phyloP scores from a whole-genome alignment of 2,113 vertebrate species.

The Nerophis ophidion region DNA sequence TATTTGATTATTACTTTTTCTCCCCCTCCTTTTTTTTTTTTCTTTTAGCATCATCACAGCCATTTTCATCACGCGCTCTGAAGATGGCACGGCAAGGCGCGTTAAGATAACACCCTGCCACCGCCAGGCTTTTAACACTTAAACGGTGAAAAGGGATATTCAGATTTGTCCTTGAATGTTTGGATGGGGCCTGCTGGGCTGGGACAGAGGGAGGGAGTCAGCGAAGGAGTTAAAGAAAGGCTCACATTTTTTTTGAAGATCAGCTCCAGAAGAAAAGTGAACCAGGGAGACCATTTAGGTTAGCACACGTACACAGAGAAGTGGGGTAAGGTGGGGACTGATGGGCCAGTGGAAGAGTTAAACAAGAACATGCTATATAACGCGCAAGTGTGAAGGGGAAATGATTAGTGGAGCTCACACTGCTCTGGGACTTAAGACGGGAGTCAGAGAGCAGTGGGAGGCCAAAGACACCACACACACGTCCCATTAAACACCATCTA shows the following conservation, averaged over 20 bases:
- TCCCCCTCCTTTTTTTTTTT: conserved; percentile 61
- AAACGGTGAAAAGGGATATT: conserved; percentile 78
- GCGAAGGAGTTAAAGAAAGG: conserved; percentile 63
- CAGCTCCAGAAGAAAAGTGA: conserved; percentile 45
- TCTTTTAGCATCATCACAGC: conserved; percentile 74
- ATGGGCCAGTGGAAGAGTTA: conserved; percentile 57
- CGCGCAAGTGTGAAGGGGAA: conserved; percentile 53
- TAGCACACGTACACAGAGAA: conserved; percentile 35
- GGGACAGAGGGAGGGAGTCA: conserved; percentile 49
- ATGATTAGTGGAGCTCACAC: conserved; percentile 47
- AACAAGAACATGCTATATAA: conserved; percentile 35
- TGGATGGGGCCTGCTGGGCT: conserved; percentile 64
- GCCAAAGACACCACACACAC: conserved; percentile 40
- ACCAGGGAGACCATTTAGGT: conserved; percentile 30
- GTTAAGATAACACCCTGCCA: conserved; percentile 70
- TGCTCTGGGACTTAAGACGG: conserved; percentile 30
- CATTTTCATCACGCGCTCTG: conserved; percentile 70
- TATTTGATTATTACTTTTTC: conserved; percentile 76
- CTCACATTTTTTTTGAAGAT: conserved; percentile 46
- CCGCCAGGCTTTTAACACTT: conserved; percentile 80
- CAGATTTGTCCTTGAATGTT: conserved; percentile 78
- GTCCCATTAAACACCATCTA: conserved; percentile 46
- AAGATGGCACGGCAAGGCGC: conserved; percentile 65
- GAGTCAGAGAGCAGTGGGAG: conserved; percentile 43
- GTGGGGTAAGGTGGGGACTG: conserved; percentile 34